A percentile compares a stretch with the other conserved stretches of the same genome.
Evolutionary conservation across 1,140 invertebrate genomes (phyloP).

Genomic region (Spodoptera frugiperda): DNA sequence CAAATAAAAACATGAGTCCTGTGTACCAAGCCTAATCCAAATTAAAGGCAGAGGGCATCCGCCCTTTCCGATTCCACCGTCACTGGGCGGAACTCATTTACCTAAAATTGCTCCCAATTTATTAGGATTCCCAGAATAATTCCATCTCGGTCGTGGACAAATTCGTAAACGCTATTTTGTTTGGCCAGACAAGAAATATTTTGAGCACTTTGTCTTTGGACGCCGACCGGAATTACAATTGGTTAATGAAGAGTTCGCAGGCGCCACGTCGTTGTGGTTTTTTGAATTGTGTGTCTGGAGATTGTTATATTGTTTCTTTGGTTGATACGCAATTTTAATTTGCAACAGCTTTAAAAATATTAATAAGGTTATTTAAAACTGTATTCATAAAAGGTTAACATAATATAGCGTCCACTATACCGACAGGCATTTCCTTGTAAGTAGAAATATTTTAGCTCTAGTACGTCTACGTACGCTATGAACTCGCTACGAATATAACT

Average conservation of each 20-base stretch:
- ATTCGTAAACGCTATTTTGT: slow-evolving; percentile 29
- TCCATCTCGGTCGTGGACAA: slow-evolving; percentile 49
- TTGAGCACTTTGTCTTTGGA: slow-evolving; percentile 2
- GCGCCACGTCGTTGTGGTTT: neutral
- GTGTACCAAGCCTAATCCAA: slow-evolving; percentile 51
- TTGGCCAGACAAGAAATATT: slow-evolving; percentile 25
- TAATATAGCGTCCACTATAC: no score
- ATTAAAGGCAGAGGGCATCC: slow-evolving; percentile 56
- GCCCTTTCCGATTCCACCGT: slow-evolving; percentile 55
- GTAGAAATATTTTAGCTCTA: no score
- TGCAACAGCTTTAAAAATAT: no score
- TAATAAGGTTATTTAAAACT: no score
- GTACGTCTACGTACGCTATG: no score
- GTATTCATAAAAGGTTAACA: no score
- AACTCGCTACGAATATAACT: no score
- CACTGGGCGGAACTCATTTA: slow-evolving; percentile 58
- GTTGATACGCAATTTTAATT: no score
- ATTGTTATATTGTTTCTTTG: no score
- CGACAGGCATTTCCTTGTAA: no score
- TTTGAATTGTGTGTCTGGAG: no score
- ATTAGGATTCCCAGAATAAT: slow-evolving; percentile 62
- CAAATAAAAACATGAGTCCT: slow-evolving; percentile 26
- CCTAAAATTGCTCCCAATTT: slow-evolving; percentile 65
- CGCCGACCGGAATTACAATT: slow-evolving; percentile 11
- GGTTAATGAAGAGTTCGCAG: slow-evolving; percentile 9